Evolutionary conservation across 2,113 vertebrate genomes (phyloP).

Genomic region (Myiopsitta monachus): DNA sequence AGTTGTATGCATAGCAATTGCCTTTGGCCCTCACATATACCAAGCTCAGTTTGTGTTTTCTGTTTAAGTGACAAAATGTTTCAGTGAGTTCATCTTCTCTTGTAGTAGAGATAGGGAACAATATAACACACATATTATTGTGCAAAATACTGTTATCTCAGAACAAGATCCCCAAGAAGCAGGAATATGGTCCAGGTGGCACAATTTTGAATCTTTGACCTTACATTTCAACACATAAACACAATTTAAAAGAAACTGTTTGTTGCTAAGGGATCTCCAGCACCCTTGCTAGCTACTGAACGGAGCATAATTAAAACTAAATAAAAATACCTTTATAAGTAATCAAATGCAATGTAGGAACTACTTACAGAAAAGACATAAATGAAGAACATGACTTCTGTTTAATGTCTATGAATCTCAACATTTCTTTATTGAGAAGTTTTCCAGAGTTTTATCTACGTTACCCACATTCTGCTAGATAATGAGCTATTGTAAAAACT

Average conservation of each 20-base stretch:
- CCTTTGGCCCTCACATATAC: not conserved
- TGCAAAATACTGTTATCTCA: not conserved
- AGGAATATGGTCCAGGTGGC: not conserved
- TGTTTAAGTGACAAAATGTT: not conserved
- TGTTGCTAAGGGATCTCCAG: not conserved
- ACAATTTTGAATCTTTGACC: not conserved
- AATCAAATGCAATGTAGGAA: not conserved
- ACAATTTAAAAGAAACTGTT: not conserved
- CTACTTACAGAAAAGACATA: not conserved
- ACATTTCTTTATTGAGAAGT: not conserved
- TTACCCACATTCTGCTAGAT: not conserved
- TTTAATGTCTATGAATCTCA: not conserved
- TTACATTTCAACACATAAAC: not conserved
- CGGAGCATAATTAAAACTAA: not conserved
- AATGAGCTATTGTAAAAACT: slow-evolving; percentile 21
- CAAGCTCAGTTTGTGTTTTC: not conserved
- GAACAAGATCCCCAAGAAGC: not conserved
- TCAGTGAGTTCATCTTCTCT: not conserved
- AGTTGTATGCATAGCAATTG: not conserved
- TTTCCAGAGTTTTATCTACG: not conserved
- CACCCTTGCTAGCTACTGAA: not conserved
- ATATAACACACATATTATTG: not conserved
- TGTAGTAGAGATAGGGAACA: not conserved
- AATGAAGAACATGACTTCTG: not conserved
- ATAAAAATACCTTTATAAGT: not conserved